Base-by-base conservation (phyloP, 2,113 vertebrate genomes). In the Heliornis fulica region DNA sequence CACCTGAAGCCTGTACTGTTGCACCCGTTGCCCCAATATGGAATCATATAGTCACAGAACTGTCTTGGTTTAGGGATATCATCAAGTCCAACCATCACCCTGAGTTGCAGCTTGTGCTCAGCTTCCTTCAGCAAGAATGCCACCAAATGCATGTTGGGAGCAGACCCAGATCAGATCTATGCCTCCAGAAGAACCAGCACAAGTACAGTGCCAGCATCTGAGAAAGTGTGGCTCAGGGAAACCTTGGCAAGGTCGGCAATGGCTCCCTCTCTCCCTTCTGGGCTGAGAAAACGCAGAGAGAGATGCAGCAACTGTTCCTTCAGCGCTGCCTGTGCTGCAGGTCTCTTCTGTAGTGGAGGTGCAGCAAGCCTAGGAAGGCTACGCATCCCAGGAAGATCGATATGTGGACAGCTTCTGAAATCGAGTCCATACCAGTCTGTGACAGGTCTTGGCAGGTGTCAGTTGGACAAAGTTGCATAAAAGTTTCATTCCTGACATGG, bases 41-140 rank as follows among this genome's bases (percentile, higher is more conserved):
- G n/a, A n/a, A n/a, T n/a, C n/a, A n/a, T n/a, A n/a, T n/a, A n/a
- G n/a, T n/a, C n/a, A n/a, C n/a, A n/a, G n/a, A n/a, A n/a, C n/a
- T n/a, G n/a, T n/a, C n/a, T n/a, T n/a, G n/a, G n/a, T n/a, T n/a
- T n/a, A n/a, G n/a, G n/a, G n/a, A n/a, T n/a, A n/a, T n/a, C n/a
- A n/a, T n/a, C n/a, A n/a, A n/a, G n/a, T n/a, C n/a, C n/a, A n/a
- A n/a, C n/a, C n/a, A n/a, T n/a, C n/a, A n/a, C n/a, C n/a, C n/a
- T n/a, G n/a, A n/a, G n/a, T n/a, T n/a, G 46, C 46, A 46, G 11
- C 20, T 46, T 2, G 0, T 36, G 21, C 41, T 75, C 7, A 1
- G 22, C 26, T 14, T 54, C 22, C 28, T 84, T 50, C 53, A 40
- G 61, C 25, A 88, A 75, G 82, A 68, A 79, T 38, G 51, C 22